Evolutionary conservation across 1,140 invertebrate species (phyloP).

Genomic region (Aethina tumida): DNA sequence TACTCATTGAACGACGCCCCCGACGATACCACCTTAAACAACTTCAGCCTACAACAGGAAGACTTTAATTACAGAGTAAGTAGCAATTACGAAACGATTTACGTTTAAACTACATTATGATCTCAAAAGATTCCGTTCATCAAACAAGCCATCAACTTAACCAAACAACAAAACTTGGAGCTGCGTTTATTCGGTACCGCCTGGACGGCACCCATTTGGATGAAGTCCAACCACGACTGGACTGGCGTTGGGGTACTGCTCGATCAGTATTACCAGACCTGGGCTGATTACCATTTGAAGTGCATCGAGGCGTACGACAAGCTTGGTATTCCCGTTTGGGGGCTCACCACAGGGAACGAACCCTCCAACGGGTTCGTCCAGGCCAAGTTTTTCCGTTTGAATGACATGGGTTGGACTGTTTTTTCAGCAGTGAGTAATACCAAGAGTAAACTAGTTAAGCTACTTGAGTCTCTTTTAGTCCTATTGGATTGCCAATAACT

Average conservation of each 20-base stretch:
- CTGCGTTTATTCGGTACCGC: conserved; percentile 39
- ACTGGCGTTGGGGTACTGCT: conserved; percentile 35
- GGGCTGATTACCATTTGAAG: conserved; percentile 40
- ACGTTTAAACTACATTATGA: no score
- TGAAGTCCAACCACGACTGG: conserved; percentile 73
- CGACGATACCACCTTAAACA: conserved; percentile 27
- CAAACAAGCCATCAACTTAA: conserved; percentile 24
- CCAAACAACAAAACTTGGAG: conserved; percentile 26
- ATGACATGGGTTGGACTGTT: conserved; percentile 39
- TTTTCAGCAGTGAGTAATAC: conserved; percentile 38
- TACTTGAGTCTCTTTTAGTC: conserved; percentile 64
- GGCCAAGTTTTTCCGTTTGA: conserved; percentile 31
- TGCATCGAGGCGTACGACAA: conserved; percentile 30
- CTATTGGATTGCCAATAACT: conserved; percentile 57
- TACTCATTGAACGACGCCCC: conserved; percentile 58
- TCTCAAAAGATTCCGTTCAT: conserved; percentile 37
- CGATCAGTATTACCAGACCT: conserved; percentile 40
- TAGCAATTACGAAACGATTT: not conserved
- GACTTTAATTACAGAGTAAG: conserved; percentile 34
- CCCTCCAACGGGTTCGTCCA: conserved; percentile 32
- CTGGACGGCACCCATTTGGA: conserved; percentile 87
- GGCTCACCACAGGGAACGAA: conserved; percentile 33
- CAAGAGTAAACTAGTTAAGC: conserved; percentile 37
- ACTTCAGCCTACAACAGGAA: conserved; percentile 35
- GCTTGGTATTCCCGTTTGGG: conserved; percentile 28